phyloP scores from a whole-genome alignment of 2,797 vertebrate species.

The Rousettus madagascariensis region DNA sequence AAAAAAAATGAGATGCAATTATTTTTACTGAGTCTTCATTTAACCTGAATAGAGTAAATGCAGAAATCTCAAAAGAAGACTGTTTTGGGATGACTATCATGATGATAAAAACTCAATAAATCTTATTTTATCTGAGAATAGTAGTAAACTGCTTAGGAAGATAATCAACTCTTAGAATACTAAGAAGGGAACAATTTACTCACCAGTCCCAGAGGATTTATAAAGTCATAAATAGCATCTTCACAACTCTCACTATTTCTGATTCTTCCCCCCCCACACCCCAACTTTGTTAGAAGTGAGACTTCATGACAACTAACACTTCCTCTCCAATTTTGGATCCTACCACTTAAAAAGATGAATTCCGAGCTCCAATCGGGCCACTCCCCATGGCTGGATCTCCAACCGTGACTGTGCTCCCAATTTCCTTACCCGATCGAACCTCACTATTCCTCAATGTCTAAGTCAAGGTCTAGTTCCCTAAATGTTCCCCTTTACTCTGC shows the following conservation, averaged over 20 bases:
- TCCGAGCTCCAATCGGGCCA: neutral
- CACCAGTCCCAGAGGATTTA: neutral
- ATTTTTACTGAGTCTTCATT: conserved; percentile 53
- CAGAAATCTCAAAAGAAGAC: conserved; percentile 58
- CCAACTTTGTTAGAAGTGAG: neutral
- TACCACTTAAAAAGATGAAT: neutral
- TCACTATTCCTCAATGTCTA: neutral
- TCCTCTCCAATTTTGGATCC: neutral
- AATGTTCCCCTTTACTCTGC: neutral
- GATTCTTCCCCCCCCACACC: neutral
- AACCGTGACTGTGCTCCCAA: neutral
- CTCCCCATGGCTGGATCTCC: neutral
- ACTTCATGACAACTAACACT: neutral
- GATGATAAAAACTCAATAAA: conserved; percentile 44
- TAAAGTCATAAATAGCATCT: neutral
- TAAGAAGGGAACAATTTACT: conserved; percentile 19
- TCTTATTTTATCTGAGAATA: conserved; percentile 57
- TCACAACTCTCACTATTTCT: neutral
- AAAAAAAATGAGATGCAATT: conserved; percentile 47
- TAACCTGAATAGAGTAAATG: conserved; percentile 60
- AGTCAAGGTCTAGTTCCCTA: neutral
- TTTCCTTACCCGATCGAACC: neutral
- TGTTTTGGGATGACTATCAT: conserved; percentile 31
- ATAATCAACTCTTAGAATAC: conserved; percentile 28
- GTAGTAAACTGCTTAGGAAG: conserved; percentile 49